Percentiles rank a stretch among this genome's conserved stretches.
These are phyloP conservation scores for Deilephila elpenor DNA, from an alignment of 2,888 invertebrate genomes.

Conservation along the genomic window DNA sequence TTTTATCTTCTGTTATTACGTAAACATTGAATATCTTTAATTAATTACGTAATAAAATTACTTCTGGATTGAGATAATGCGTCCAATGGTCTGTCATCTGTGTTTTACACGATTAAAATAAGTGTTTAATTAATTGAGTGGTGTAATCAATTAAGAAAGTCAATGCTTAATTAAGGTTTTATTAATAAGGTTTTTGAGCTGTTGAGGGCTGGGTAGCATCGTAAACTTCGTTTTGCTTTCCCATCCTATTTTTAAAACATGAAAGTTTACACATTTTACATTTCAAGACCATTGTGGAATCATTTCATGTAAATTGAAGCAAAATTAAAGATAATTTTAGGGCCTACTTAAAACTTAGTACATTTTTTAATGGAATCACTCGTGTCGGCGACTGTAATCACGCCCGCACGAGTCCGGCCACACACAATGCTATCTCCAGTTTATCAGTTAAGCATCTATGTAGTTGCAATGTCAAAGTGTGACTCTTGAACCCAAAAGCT, in stretches of 20 bases:
- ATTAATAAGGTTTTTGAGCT: background rate
- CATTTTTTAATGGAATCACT: background rate
- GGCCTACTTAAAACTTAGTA: too few relatives aligned
- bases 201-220: background rate
- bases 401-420: constrained; percentile 17
- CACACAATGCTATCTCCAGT: constrained; percentile 14
- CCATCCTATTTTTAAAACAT: too few relatives aligned
- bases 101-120: constrained; percentile 1
- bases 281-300: too few relatives aligned
- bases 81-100: background rate
- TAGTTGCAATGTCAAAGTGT: constrained; percentile 8
- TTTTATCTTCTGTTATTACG: background rate
- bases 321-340: too few relatives aligned
- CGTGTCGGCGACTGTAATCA: background rate
- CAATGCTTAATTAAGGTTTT: background rate
- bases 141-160: background rate
- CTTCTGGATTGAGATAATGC: background rate
- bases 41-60: constrained; percentile 12
- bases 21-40: constrained; percentile 1
- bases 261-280: too few relatives aligned
- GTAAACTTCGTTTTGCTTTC: background rate
- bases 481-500: background rate
- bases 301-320: too few relatives aligned
- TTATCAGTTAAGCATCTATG: constrained; percentile 20
- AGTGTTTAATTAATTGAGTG: background rate